Evolutionary conservation across 2,797 vertebrate genomes (phyloP).

Genomic region (Centroberyx gerrardi): DNA sequence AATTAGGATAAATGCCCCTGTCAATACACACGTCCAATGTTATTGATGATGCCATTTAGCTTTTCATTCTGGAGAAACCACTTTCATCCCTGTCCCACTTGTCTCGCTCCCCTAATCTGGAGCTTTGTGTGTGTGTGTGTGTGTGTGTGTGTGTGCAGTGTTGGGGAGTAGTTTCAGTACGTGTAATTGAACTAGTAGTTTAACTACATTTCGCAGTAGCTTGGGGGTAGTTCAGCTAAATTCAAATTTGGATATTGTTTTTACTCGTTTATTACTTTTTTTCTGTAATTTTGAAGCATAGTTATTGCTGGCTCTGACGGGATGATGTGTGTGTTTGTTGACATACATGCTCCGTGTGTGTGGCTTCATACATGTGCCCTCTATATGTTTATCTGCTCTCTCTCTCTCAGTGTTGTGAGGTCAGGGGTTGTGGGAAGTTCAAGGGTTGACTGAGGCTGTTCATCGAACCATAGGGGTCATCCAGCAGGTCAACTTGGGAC

Average conservation of each 20-base stretch:
- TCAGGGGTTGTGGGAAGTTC: constrained; percentile 63
- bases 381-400: constrained; percentile 18
- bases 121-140: constrained; percentile 22
- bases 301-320: background rate
- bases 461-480: constrained; percentile 69
- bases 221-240: background rate
- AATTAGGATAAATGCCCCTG: constrained; percentile 86
- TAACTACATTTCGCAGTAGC: background rate
- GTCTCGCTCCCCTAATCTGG: constrained; percentile 46
- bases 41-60: constrained; percentile 86
- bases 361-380: constrained; percentile 11
- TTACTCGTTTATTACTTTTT: background rate
- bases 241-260: background rate
- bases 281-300: background rate
- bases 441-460: constrained; percentile 66
- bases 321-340: constrained; percentile 3
- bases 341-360: constrained; percentile 35
- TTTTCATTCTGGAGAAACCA: constrained; percentile 68
- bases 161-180: background rate
- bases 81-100: constrained; percentile 55
- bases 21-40: constrained; percentile 78
- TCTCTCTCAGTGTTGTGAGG: constrained; percentile 37
- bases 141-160: background rate
- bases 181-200: background rate
- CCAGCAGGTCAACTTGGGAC: constrained; percentile 42